These are phyloP conservation scores for Torymus aiolomorphi DNA, from an alignment of 2,888 invertebrate genomes.

Conservation along the genomic window DNA sequence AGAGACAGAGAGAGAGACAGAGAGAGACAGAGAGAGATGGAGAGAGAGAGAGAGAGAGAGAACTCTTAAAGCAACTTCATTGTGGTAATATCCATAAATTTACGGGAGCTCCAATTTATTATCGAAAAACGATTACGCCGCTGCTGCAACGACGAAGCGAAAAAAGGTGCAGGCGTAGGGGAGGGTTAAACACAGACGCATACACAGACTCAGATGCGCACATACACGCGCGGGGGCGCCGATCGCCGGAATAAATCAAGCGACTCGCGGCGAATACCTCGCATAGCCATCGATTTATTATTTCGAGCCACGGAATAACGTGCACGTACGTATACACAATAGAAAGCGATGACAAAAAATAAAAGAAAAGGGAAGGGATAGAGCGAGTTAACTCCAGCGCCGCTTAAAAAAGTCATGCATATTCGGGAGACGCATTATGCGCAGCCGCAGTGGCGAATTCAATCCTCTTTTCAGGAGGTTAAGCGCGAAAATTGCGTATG, in stretches of 20 bases:
- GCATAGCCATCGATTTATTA: slow-evolving; percentile 64
- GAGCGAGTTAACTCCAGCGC: not conserved
- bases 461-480: slow-evolving; percentile 68
- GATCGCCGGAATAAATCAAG: slow-evolving; percentile 58
- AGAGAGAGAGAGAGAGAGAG: not conserved
- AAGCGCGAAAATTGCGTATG: slow-evolving; percentile 70
- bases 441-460: slow-evolving; percentile 62
- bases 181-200: slow-evolving; percentile 42
- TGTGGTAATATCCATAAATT: slow-evolving; percentile 48
- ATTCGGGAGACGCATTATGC: slow-evolving; percentile 61
- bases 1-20: not conserved
- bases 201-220: slow-evolving; percentile 8
- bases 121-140: slow-evolving; percentile 58
- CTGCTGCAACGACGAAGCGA: not conserved
- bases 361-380: not conserved
- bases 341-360: not conserved
- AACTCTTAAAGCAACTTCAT: slow-evolving; percentile 31
- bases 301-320: slow-evolving; percentile 48
- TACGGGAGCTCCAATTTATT: slow-evolving; percentile 50
- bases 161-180: slow-evolving; percentile 18
- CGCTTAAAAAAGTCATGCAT: slow-evolving; percentile 63
- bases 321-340: not conserved
- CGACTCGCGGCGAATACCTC: slow-evolving; percentile 46
- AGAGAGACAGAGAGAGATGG: too few relatives aligned
- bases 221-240: slow-evolving; percentile 36